These are phyloP conservation scores for Lepisosteus oculatus DNA, from an alignment of 2,113 vertebrate genomes.

Conservation along the genomic window DNA sequence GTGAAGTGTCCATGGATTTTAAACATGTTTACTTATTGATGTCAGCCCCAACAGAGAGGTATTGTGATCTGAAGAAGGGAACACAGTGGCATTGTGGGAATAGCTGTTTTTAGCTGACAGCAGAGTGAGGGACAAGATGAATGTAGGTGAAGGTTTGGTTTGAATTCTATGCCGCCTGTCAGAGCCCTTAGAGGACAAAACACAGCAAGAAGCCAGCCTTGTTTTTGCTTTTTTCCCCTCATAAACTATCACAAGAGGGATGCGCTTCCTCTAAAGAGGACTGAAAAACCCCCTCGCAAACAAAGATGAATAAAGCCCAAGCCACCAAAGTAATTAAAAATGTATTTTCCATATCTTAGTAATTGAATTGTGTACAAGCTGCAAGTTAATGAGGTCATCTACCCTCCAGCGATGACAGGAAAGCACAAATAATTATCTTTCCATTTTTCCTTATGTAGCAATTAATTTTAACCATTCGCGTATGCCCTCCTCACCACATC, in stretches of 20 bases:
- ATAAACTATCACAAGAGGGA: slow-evolving; percentile 18
- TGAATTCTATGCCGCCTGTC: slow-evolving; percentile 7
- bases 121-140: slow-evolving; percentile 6
- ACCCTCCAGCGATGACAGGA: slow-evolving; percentile 85
- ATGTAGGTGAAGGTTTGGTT: slow-evolving; percentile 12
- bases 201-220: background rate
- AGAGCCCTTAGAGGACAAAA: background rate
- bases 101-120: slow-evolving; percentile 13
- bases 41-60: background rate
- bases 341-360: slow-evolving; percentile 90
- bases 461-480: slow-evolving; percentile 89
- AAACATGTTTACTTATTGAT: slow-evolving; percentile 7
- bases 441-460: slow-evolving; percentile 91
- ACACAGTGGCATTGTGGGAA: background rate
- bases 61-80: background rate
- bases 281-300: slow-evolving; percentile 55
- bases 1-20: background rate
- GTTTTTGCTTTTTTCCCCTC: background rate
- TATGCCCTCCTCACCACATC: slow-evolving; percentile 55
- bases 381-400: slow-evolving; percentile 93
- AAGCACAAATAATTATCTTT: slow-evolving; percentile 93
- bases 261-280: slow-evolving; percentile 19
- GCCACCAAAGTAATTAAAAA: slow-evolving; percentile 90
- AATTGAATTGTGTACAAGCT: slow-evolving; percentile 97
- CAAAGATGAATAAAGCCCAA: slow-evolving; percentile 81